These are phyloP conservation scores for Aurelia sp. DNA, from an alignment of 30 jellyfish, hydroid and myxozoan species.

Conservation along the genomic window DNA sequence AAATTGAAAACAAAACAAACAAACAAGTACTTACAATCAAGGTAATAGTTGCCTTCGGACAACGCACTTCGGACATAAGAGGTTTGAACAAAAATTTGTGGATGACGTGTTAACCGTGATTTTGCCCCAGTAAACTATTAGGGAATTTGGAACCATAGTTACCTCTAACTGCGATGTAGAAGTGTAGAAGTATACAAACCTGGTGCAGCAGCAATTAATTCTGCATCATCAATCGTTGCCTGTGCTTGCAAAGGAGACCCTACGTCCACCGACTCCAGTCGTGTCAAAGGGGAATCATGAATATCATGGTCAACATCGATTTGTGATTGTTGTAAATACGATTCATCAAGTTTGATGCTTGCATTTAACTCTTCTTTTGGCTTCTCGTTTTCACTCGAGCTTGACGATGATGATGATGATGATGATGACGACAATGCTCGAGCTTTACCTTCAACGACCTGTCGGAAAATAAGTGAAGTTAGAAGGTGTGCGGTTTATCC, in stretches of 20 bases:
- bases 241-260: constrained; percentile 48
- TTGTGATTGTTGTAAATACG: constrained; percentile 40
- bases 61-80: no score
- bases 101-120: no score
- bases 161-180: no score
- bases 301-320: constrained; percentile 1
- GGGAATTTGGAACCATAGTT: no score
- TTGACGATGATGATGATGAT: constrained; percentile 22
- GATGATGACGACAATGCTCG: constrained; percentile 31
- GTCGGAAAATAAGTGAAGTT: background rate
- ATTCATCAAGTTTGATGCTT: constrained; percentile 59
- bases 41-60: no score
- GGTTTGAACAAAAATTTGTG: no score
- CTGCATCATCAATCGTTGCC: constrained; percentile 22
- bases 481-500: background rate
- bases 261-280: constrained; percentile 54
- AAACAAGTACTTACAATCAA: no score
- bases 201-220: background rate
- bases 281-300: constrained; percentile 40
- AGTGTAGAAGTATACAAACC: no score
- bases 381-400: background rate
- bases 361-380: constrained; percentile 28
- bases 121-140: no score
- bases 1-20: no score
- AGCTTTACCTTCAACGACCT: constrained; percentile 62